phyloP scores from a whole-genome alignment of 2,113 vertebrate genomes.

The Mesocricetus auratus region DNA sequence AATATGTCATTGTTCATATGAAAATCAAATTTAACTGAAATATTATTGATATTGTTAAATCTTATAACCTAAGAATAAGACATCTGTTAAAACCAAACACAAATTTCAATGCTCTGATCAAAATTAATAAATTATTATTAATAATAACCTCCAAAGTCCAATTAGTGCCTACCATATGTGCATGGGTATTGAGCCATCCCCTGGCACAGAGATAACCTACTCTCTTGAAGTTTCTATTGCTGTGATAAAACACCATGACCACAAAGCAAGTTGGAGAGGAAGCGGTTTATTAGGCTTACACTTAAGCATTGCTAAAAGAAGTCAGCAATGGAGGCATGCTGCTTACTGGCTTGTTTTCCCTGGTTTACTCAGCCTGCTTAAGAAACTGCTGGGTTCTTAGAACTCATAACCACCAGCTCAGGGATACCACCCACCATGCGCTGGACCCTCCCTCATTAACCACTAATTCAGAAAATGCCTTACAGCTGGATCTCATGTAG shows the following conservation, averaged over 20 bases:
- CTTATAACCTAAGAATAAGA: neutral
- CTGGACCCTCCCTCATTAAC: neutral
- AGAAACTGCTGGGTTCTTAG: neutral
- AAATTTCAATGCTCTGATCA: neutral
- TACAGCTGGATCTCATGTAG: neutral
- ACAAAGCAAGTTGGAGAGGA: neutral
- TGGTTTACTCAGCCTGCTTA: neutral
- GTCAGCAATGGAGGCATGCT: neutral
- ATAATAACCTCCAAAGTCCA: neutral
- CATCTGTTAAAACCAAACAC: neutral
- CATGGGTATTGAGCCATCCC: neutral
- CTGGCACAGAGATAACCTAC: neutral
- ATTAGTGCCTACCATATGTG: neutral
- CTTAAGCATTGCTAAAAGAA: neutral
- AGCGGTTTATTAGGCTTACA: neutral
- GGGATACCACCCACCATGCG: neutral
- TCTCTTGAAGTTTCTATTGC: neutral
- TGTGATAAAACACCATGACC: neutral
- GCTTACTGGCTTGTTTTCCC: neutral
- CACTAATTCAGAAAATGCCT: neutral
- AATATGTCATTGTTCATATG: neutral
- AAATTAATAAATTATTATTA: neutral
- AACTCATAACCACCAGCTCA: neutral
- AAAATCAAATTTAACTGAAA: conserved; percentile 30
- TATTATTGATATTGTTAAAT: conserved; percentile 1